A percentile compares a stretch with the other conserved stretches of the same genome.
Evolutionary conservation across 2,888 invertebrate species (phyloP).

Genomic region (Latrodectus hesperus): DNA sequence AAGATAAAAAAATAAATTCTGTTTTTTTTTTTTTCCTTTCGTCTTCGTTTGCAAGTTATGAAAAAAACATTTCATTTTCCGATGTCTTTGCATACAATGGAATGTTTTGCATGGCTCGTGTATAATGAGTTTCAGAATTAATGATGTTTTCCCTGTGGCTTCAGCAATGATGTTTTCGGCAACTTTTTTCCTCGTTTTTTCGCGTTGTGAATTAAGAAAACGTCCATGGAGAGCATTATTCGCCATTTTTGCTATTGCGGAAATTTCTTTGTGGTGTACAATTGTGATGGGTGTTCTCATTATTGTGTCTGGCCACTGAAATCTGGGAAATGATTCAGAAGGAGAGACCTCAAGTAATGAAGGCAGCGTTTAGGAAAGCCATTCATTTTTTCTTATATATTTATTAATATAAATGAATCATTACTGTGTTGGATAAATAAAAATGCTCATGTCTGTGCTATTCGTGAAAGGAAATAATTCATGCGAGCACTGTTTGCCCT

Average conservation of each 20-base stretch:
- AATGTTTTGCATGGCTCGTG: conserved; percentile 29
- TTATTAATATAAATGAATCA: no score
- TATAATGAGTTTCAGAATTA: conserved; percentile 53
- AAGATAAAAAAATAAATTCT: conserved; percentile 28
- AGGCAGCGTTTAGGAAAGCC: no score
- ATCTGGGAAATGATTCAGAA: no score
- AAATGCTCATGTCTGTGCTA: no score
- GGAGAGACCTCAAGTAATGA: no score
- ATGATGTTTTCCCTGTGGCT: conserved; percentile 37
- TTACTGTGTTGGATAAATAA: no score
- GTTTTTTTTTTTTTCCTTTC: not conserved
- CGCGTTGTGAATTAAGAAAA: conserved; percentile 33
- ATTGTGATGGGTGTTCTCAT: no score
- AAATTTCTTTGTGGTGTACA: conserved; percentile 23
- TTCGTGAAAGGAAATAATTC: no score
- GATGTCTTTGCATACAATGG: conserved; percentile 8
- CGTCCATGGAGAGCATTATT: conserved; percentile 25
- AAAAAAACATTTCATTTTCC: conserved; percentile 16
- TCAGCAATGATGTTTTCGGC: not conserved
- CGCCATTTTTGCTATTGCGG: conserved; percentile 17
- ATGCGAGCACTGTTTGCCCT: no score
- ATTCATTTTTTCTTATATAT: no score
- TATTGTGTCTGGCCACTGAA: no score
- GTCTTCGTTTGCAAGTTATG: not conserved
- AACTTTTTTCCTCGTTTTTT: conserved; percentile 24